Evolutionary conservation across 2,888 invertebrate genomes (phyloP).

Genomic region (Crocallis elinguaria): DNA sequence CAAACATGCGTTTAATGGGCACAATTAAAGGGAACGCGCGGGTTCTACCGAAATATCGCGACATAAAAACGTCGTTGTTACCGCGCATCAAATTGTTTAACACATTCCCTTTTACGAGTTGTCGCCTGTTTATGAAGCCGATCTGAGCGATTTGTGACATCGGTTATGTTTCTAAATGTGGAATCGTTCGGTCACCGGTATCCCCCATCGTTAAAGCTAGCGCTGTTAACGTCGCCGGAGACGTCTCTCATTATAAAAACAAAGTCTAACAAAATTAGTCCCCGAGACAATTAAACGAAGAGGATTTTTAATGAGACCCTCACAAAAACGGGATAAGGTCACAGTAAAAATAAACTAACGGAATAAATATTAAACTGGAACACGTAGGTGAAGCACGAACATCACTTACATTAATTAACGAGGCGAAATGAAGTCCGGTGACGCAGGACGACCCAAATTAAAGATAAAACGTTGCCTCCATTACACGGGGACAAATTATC

Average conservation of each 20-base stretch:
- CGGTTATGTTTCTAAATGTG: conserved; percentile 55
- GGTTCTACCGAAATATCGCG: conserved; percentile 73
- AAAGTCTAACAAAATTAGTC: conserved; percentile 14
- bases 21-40: conserved; percentile 76
- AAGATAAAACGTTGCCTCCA: conserved; percentile 72
- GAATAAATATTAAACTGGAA: conserved; percentile 39
- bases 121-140: conserved; percentile 68
- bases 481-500: conserved; percentile 70
- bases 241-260: conserved; percentile 15
- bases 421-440: conserved; percentile 60
- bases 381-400: conserved; percentile 40
- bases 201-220: conserved; percentile 22
- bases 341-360: conserved; percentile 22
- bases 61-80: conserved; percentile 76
- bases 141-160: conserved; percentile 66
- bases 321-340: conserved; percentile 14
- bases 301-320: conserved; percentile 11
- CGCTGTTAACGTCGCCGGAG: conserved; percentile 8
- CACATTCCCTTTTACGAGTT: conserved; percentile 75
- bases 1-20: conserved; percentile 74
- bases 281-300: conserved; percentile 6
- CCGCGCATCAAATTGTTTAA: conserved; percentile 80
- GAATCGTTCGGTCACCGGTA: conserved; percentile 48
- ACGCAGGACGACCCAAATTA: conserved; percentile 70
- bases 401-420: conserved; percentile 66